These are phyloP conservation scores for Linurgus olivaceus DNA, from an alignment of 2,797 vertebrate species.

Conservation along the genomic window DNA sequence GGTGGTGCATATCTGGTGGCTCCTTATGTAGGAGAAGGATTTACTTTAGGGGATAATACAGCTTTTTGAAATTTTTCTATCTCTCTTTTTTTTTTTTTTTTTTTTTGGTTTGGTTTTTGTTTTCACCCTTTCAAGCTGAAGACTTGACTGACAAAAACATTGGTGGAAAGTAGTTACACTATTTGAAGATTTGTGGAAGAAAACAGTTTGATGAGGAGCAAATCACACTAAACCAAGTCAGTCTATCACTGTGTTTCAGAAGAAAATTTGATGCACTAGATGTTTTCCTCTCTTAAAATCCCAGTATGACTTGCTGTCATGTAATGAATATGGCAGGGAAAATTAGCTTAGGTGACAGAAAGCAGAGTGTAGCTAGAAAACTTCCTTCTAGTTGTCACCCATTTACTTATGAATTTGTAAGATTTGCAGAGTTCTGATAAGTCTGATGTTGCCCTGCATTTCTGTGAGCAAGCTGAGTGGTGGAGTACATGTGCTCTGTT, in stretches of 20 bases:
- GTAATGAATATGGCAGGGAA: background rate
- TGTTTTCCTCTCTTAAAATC: background rate
- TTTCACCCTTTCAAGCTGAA: background rate
- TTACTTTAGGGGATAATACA: background rate
- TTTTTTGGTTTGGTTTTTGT: background rate
- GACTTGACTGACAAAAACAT: background rate
- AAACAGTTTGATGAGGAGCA: background rate
- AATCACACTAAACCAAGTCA: background rate
- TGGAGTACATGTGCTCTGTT: background rate
- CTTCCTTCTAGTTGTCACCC: background rate
- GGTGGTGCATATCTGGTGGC: accelerated
- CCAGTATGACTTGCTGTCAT: background rate
- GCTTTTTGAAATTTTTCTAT: background rate
- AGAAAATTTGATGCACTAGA: background rate
- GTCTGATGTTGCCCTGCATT: background rate
- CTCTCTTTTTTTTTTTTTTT: accelerated
- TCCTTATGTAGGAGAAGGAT: background rate
- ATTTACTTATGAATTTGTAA: background rate
- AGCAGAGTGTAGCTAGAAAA: background rate
- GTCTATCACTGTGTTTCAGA: background rate
- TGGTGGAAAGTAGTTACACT: background rate
- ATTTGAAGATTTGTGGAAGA: accelerated
- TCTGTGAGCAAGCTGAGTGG: background rate
- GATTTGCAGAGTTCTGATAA: background rate
- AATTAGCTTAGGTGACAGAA: background rate